Percentiles rank a stretch among this genome's conserved stretches.
phyloP scores from a whole-genome alignment of 2,797 vertebrate species.

The Sphaeramia orbicularis region DNA sequence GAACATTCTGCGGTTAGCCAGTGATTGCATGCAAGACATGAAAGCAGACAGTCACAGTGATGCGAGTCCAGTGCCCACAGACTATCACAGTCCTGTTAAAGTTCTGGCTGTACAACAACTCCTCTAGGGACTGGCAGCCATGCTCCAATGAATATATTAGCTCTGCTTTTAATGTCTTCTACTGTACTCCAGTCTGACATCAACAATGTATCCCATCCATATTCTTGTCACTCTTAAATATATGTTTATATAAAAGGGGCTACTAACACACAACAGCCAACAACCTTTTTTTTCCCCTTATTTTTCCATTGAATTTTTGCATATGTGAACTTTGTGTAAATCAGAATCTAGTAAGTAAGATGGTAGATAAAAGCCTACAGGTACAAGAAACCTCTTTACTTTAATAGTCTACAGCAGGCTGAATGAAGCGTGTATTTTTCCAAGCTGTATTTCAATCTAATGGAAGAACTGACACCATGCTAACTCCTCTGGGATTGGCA shows the following conservation, averaged over 20 bases:
- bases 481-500: constrained; percentile 35
- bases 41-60: constrained; percentile 7
- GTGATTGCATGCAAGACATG: constrained; percentile 23
- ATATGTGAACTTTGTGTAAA: not conserved
- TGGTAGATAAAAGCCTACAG: not conserved
- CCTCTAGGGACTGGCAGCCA: constrained; percentile 40
- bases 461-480: constrained; percentile 19
- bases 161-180: constrained; percentile 35
- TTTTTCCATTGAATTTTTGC: not conserved
- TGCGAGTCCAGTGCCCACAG: constrained; percentile 24
- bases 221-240: constrained; percentile 22
- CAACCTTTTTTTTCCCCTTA: not conserved
- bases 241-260: not conserved
- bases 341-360: not conserved
- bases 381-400: constrained; percentile 9
- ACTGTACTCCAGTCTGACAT: constrained; percentile 36
- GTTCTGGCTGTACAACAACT: constrained; percentile 35
- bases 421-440: constrained; percentile 6
- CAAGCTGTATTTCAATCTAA: constrained; percentile 19
- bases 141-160: constrained; percentile 34
- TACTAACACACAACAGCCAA: not conserved
- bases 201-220: constrained; percentile 23
- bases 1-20: constrained; percentile 13
- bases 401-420: constrained; percentile 15
- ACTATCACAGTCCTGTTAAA: constrained; percentile 14